phyloP scores from a whole-genome alignment of 2,888 invertebrate genomes.

The Galeruca laticollis region DNA sequence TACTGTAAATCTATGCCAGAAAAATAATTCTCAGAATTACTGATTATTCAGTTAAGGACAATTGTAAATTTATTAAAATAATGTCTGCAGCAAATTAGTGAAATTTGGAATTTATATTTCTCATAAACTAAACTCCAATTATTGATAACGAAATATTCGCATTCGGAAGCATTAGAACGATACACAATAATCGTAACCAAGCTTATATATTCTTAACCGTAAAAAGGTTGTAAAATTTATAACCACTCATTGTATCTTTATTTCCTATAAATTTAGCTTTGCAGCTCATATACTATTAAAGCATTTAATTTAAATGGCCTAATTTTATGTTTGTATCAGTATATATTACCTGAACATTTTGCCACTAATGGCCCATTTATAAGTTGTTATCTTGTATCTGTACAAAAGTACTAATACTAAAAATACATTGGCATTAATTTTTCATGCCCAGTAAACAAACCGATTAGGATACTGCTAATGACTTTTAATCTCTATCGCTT shows the following conservation, averaged over 20 bases:
- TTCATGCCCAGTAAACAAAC: constrained; percentile 7
- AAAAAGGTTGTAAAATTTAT: constrained; percentile 25
- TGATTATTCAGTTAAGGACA: too few species aligned
- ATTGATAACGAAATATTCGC: neutral
- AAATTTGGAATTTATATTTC: too few species aligned
- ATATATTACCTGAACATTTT: constrained; percentile 29
- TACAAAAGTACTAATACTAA: constrained; percentile 24
- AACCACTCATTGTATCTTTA: constrained; percentile 23
- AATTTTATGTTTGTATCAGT: constrained; percentile 31
- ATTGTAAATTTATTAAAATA: too few species aligned
- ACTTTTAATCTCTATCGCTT: neutral
- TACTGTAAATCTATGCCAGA: too few species aligned
- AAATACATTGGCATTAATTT: constrained; percentile 10
- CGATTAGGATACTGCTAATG: neutral
- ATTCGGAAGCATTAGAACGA: neutral
- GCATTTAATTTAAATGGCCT: constrained; percentile 32
- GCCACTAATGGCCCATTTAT: constrained; percentile 30
- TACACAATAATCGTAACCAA: neutral
- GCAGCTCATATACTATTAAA: constrained; percentile 33
- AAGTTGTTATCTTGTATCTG: constrained; percentile 26
- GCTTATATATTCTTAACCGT: constrained; percentile 13
- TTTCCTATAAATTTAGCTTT: constrained; percentile 34
- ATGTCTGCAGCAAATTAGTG: too few species aligned
- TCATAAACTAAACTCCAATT: neutral
- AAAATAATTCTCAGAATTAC: too few species aligned